A percentile compares a stretch with the other conserved stretches of the same genome.
Evolutionary conservation across 2,797 vertebrate genomes (phyloP).

Genomic region (Podargus strigoides): DNA sequence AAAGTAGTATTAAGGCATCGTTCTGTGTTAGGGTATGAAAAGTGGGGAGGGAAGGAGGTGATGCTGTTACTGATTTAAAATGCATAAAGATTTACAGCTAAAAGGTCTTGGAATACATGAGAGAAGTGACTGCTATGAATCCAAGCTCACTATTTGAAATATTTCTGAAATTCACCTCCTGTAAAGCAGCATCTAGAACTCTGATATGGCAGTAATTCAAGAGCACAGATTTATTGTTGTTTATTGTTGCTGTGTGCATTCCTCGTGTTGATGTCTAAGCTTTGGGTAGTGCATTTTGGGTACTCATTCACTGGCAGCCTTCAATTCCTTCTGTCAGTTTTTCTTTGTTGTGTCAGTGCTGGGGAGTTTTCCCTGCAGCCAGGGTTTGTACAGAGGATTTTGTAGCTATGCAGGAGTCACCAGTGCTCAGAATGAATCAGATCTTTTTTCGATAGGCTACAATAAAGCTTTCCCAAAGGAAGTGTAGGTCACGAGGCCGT

Average conservation of each 20-base stretch:
- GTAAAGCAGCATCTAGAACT: not conserved
- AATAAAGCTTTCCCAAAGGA: not conserved
- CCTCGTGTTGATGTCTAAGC: not conserved
- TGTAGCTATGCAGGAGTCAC: not conserved
- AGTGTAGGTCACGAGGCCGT: not conserved
- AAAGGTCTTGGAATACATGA: not conserved
- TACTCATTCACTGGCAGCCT: not conserved
- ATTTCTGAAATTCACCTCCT: not conserved
- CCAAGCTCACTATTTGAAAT: not conserved
- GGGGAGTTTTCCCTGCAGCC: not conserved
- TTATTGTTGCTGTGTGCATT: not conserved
- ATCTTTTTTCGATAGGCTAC: not conserved
- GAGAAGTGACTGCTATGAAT: not conserved
- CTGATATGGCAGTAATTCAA: not conserved
- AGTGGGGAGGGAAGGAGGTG: not conserved
- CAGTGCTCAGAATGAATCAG: not conserved
- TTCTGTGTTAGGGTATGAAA: not conserved
- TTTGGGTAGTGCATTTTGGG: not conserved
- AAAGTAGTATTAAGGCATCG: not conserved
- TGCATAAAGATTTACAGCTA: not conserved
- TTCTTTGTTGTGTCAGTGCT: not conserved
- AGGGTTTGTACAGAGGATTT: not conserved
- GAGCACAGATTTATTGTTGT: not conserved
- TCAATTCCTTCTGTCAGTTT: not conserved
- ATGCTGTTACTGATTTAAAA: not conserved